Conservation (phyloP, 2,888 invertebrate species). For the Diadegma fenestrale region DNA sequence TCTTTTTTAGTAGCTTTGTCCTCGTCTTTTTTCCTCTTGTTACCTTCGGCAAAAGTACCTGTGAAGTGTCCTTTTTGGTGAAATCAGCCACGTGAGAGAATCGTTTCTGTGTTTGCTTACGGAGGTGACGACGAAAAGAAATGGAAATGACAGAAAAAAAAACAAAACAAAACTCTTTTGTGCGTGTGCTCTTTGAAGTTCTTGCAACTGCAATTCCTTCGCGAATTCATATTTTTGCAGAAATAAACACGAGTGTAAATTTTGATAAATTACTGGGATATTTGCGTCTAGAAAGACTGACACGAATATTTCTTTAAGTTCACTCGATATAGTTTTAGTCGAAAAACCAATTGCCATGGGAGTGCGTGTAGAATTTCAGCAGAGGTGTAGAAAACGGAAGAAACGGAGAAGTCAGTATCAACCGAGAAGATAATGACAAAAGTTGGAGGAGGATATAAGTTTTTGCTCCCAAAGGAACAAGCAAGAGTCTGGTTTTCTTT, state of each 20-base stretch:
- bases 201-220: background rate
- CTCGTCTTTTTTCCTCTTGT: conserved; percentile 18
- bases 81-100: conserved; percentile 57
- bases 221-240: background rate
- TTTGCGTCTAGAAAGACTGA: background rate
- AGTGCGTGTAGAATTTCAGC: background rate
- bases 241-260: background rate
- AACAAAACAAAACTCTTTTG: background rate
- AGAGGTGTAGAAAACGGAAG: background rate
- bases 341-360: too few relatives aligned
- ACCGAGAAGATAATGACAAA: conserved; percentile 59
- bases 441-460: conserved; percentile 42
- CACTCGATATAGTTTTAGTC: background rate
- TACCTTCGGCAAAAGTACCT: conserved; percentile 44
- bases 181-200: conserved; percentile 20
- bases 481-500: conserved; percentile 74
- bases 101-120: conserved; percentile 44
- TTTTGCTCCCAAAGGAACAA: conserved; percentile 66
- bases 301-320: background rate
- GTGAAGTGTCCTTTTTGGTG: conserved; percentile 50
- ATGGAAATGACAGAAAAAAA: background rate
- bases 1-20: conserved; percentile 24
- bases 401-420: conserved; percentile 44
- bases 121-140: conserved; percentile 29
- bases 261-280: background rate